These are phyloP conservation scores for Prionailurus bengalensis DNA, from an alignment of 2,113 vertebrate genomes.

Conservation along the genomic window DNA sequence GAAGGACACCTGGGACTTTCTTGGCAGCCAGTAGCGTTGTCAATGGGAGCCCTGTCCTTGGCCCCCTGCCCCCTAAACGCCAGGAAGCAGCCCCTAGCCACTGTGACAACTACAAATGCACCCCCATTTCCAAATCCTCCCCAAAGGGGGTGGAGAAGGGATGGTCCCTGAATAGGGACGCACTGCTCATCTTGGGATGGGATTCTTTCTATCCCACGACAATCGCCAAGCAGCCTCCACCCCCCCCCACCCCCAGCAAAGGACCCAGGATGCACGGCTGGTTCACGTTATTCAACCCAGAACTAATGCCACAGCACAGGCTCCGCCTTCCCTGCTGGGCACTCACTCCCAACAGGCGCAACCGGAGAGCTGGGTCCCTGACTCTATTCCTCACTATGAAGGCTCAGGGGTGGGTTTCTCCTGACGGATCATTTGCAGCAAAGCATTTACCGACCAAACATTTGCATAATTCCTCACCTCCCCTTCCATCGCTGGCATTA, in stretches of 20 bases:
- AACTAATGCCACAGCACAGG: not conserved
- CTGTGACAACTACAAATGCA: conserved; percentile 9
- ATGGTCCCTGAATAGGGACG: not conserved
- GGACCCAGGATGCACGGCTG: not conserved
- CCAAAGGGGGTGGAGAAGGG: not conserved
- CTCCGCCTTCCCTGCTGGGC: not conserved
- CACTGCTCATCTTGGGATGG: not conserved
- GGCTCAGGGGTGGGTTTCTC: conserved; percentile 79
- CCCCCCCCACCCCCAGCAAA: accelerated
- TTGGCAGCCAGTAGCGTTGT: not conserved
- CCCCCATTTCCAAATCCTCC: not conserved
- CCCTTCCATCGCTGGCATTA: conserved; percentile 26
- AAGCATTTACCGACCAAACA: conserved; percentile 74
- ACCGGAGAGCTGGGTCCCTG: conserved; percentile 63
- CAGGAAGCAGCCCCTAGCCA: not conserved
- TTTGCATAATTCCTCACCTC: conserved; percentile 74
- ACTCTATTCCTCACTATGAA: conserved; percentile 43
- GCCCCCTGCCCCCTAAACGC: not conserved
- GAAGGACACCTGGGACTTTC: conserved; percentile 52
- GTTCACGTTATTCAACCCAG: conserved; percentile 19
- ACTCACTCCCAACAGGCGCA: not conserved
- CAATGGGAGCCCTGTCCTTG: not conserved
- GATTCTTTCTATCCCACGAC: not conserved
- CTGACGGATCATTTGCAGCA: conserved; percentile 69
- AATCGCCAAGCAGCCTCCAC: not conserved